phyloP scores from a whole-genome alignment of 2,113 vertebrate species.

The Dolichallabes microphthalmus region DNA sequence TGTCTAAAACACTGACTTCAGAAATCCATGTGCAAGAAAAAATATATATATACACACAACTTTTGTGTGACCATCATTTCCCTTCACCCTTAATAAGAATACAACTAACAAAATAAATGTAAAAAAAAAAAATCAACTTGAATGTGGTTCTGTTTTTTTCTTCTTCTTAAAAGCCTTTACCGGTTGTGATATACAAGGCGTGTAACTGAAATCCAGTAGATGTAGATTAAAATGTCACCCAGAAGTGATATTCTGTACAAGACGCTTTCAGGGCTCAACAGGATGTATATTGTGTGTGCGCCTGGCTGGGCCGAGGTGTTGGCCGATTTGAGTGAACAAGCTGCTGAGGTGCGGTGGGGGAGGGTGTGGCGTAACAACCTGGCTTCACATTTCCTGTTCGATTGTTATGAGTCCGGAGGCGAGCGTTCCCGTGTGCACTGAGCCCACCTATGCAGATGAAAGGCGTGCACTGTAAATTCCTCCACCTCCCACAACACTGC shows the following conservation, averaged over 20 bases:
- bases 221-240: neutral
- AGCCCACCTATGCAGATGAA: slow-evolving; percentile 79
- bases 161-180: neutral
- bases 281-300: neutral
- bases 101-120: slow-evolving; percentile 83
- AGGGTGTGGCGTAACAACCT: slow-evolving; percentile 7
- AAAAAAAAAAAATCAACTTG: slow-evolving; percentile 55
- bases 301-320: slow-evolving; percentile 3
- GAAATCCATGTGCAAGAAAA: slow-evolving; percentile 75
- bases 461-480: slow-evolving; percentile 76
- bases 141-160: slow-evolving; percentile 11
- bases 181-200: neutral
- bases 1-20: slow-evolving; percentile 82
- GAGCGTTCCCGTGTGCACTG: slow-evolving; percentile 18
- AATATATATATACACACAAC: slow-evolving; percentile 32
- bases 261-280: neutral
- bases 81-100: slow-evolving; percentile 79
- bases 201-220: neutral
- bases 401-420: slow-evolving; percentile 66
- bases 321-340: neutral
- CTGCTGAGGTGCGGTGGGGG: slow-evolving; percentile 27
- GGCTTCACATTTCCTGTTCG: slow-evolving; percentile 63
- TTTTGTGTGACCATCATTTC: slow-evolving; percentile 74
- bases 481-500: slow-evolving; percentile 68
- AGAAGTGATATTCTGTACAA: neutral